These are phyloP conservation scores for Petrocephalus sullivani DNA, from an alignment of 2,797 vertebrate species.

Conservation along the genomic window DNA sequence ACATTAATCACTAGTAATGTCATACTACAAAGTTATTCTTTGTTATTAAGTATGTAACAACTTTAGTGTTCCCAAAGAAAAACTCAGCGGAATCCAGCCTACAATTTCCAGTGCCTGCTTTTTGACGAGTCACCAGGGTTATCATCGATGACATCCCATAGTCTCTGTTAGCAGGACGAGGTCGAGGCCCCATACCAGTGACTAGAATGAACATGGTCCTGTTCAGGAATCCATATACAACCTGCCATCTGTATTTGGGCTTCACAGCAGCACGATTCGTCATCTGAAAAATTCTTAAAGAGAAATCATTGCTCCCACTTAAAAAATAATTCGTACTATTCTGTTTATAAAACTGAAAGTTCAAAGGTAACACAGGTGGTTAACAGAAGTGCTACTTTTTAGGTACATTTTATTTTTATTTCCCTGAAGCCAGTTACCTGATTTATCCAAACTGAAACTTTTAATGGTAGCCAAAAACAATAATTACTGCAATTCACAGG, in stretches of 20 bases:
- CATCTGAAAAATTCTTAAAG: neutral
- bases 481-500: neutral
- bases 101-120: neutral
- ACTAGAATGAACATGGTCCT: neutral
- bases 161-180: neutral
- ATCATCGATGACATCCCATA: neutral
- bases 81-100: neutral
- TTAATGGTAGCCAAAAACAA: neutral
- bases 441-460: neutral
- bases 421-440: neutral
- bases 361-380: neutral
- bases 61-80: neutral
- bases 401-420: neutral
- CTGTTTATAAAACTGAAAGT: neutral
- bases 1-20: neutral
- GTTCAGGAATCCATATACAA: neutral
- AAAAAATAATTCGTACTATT: neutral
- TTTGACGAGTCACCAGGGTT: neutral
- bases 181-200: neutral
- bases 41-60: neutral
- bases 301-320: neutral
- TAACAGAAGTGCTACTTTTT: neutral
- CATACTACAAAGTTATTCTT: neutral
- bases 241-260: neutral
- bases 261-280: neutral